A percentile compares a stretch with the other conserved stretches of the same genome.
phyloP scores from a whole-genome alignment of 2,113 vertebrate genomes.

The Dryoscopus gambensis region DNA sequence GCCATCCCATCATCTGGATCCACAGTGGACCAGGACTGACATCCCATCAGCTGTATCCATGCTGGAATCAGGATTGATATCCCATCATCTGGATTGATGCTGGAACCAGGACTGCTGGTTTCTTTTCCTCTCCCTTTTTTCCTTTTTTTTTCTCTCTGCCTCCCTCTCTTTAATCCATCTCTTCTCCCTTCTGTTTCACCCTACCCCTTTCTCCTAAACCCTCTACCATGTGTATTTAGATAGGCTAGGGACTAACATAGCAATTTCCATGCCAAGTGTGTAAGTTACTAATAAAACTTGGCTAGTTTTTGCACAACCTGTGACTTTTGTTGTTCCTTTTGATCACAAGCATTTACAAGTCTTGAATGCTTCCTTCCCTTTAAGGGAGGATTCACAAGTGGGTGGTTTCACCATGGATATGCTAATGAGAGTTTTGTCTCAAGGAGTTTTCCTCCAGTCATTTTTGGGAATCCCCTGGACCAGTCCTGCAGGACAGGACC shows the following conservation, averaged over 20 bases:
- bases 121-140: background rate
- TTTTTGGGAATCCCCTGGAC: background rate
- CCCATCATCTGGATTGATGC: background rate
- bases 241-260: background rate
- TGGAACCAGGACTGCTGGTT: background rate
- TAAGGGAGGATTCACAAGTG: background rate
- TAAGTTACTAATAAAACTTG: background rate
- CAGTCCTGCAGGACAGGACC: background rate
- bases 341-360: fast-evolving
- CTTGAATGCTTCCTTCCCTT: background rate
- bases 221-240: background rate
- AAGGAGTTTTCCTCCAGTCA: background rate
- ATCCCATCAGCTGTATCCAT: background rate
- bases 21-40: background rate
- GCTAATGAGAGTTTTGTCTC: background rate
- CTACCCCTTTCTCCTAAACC: too few relatives aligned
- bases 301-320: background rate
- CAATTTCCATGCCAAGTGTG: background rate
- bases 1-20: background rate
- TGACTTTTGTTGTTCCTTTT: background rate
- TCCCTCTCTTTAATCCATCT: too few relatives aligned
- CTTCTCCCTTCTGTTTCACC: background rate
- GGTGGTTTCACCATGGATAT: background rate
- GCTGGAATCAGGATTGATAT: too few relatives aligned
- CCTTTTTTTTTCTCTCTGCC: background rate